Conservation (phyloP, 2,113 vertebrate genomes). For the Cynocephalus volans region DNA sequence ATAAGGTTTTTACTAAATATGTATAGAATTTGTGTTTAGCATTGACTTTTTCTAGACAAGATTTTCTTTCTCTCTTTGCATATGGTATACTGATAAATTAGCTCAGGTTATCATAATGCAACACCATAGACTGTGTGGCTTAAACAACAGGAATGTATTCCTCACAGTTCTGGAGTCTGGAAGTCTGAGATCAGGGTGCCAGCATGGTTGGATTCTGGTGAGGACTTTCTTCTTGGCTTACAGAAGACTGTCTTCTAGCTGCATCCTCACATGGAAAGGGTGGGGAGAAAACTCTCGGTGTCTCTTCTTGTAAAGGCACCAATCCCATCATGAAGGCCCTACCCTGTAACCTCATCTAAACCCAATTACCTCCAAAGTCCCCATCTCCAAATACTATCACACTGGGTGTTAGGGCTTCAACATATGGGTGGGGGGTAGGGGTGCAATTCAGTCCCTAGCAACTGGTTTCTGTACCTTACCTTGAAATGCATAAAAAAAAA, state of each 20-base stretch:
- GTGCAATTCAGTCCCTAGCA: neutral
- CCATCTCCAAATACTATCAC: neutral
- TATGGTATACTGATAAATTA: neutral
- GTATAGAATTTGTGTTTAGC: neutral
- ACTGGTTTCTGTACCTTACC: neutral
- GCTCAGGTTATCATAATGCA: neutral
- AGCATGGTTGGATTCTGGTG: neutral
- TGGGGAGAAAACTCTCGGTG: neutral
- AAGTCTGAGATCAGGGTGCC: neutral
- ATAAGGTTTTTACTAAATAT: neutral
- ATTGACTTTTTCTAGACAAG: neutral
- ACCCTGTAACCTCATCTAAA: neutral
- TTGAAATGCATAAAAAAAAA: constrained; percentile 15
- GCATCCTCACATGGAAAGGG: neutral
- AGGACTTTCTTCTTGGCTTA: neutral
- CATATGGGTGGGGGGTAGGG: neutral
- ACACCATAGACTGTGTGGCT: neutral
- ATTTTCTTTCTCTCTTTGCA: neutral
- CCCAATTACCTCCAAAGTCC: neutral
- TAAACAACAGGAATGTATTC: neutral
- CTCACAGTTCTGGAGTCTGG: neutral
- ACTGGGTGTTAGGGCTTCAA: neutral
- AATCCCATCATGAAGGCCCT: neutral
- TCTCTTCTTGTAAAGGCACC: neutral
- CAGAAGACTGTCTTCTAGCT: neutral